Evolutionary conservation across 1,140 invertebrate genomes (phyloP).

Genomic region (Himalopsyche phryganea): DNA sequence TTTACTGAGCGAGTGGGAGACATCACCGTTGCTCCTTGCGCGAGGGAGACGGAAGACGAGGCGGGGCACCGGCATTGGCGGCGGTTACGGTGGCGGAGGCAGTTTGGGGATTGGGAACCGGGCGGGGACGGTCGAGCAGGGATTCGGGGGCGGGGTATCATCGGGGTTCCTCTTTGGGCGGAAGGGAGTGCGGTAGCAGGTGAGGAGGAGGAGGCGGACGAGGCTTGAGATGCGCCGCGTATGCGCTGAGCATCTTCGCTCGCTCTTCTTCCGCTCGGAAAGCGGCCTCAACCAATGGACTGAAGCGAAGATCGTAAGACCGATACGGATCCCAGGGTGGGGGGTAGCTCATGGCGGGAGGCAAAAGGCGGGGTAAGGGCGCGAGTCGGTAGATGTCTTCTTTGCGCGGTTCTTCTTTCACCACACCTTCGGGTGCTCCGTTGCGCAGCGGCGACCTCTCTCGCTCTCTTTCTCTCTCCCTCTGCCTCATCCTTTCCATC

Average conservation of each 20-base stretch:
- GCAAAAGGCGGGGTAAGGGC: slow-evolving; percentile 57
- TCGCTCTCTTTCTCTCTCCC: slow-evolving; percentile 51
- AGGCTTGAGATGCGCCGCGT: slow-evolving; percentile 56
- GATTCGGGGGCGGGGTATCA: slow-evolving; percentile 44
- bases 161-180: slow-evolving; percentile 52
- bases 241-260: slow-evolving; percentile 67
- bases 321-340: slow-evolving; percentile 63
- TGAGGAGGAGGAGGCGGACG: slow-evolving; percentile 40
- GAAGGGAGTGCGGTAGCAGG: slow-evolving; percentile 44
- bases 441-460: slow-evolving; percentile 70
- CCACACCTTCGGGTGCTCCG: slow-evolving; percentile 50
- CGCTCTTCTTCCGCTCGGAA: slow-evolving; percentile 70
- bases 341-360: slow-evolving; percentile 56
- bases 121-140: slow-evolving; percentile 27
- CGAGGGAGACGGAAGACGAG: background rate
- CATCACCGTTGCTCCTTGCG: too few relatives aligned
- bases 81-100: slow-evolving; percentile 1
- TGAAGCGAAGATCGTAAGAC: slow-evolving; percentile 65
- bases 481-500: slow-evolving; percentile 48
- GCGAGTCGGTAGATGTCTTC: slow-evolving; percentile 54
- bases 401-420: slow-evolving; percentile 47
- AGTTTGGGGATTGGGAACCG: slow-evolving; percentile 23
- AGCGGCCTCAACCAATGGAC: slow-evolving; percentile 69
- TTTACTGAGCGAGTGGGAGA: too few relatives aligned
- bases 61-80: background rate